A percentile compares a stretch with the other conserved stretches of the same genome.
Conservation (phyloP, 2,113 vertebrate genomes). For the Coryphaenoides rupestris region DNA sequence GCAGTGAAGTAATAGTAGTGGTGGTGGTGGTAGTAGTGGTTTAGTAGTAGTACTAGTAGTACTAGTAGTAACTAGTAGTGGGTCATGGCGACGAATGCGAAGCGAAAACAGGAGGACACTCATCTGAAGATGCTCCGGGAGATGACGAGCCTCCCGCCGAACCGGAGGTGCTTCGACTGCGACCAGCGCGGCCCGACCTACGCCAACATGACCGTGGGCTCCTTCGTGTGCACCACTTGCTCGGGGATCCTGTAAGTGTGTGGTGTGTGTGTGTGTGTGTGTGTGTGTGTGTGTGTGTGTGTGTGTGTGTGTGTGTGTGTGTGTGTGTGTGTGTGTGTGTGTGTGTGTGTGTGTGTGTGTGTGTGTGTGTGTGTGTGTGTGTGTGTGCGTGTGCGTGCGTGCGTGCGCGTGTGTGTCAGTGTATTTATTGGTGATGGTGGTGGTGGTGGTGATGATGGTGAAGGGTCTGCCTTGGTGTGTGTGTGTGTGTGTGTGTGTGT, state of each 20-base stretch:
- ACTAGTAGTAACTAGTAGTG: no score
- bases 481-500: background rate
- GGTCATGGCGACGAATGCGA: constrained; percentile 91
- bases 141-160: constrained; percentile 92
- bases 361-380: constrained; percentile 15
- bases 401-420: no score
- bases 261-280: constrained; percentile 35
- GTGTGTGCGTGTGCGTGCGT: no score
- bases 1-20: constrained; percentile 5
- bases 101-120: constrained; percentile 98
- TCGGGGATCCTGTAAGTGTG: constrained; percentile 93
- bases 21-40: no score
- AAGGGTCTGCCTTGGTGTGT: no score
- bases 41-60: no score
- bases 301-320: no score
- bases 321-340: no score
- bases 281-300: no score
- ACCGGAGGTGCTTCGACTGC: constrained; percentile 98
- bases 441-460: no score
- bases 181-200: constrained; percentile 98
- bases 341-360: background rate
- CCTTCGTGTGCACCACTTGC: constrained; percentile 97
- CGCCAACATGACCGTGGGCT: constrained; percentile 97
- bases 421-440: no score
- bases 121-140: constrained; percentile 96